Evolutionary conservation across 2,888 invertebrate genomes (phyloP).

Genomic region (Drosophila sordidula): DNA sequence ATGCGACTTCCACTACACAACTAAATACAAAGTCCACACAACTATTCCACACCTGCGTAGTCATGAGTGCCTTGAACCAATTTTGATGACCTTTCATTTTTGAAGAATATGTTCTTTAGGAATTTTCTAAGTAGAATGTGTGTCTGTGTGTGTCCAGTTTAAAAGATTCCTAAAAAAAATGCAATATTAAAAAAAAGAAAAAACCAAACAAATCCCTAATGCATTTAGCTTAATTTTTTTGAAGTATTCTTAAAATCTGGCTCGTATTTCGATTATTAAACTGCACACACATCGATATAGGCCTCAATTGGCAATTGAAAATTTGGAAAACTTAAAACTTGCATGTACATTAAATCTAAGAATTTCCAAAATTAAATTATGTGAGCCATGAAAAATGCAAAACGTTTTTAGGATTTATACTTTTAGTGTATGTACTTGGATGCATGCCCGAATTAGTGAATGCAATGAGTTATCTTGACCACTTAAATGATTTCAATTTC

Average conservation of each 20-base stretch:
- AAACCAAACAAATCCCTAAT: too few relatives aligned
- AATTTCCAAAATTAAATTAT: constrained; percentile 18
- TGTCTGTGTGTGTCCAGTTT: constrained; percentile 32
- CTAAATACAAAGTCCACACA: constrained; percentile 29
- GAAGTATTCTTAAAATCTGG: not conserved
- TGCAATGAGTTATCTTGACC: constrained; percentile 68
- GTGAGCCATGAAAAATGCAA: constrained; percentile 20
- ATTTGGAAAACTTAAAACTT: constrained; percentile 32
- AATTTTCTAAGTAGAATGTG: constrained; percentile 23
- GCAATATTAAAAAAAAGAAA: too few relatives aligned
- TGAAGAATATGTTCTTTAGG: constrained; percentile 23
- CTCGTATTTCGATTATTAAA: not conserved
- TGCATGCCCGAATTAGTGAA: constrained; percentile 75
- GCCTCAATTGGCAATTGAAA: constrained; percentile 32
- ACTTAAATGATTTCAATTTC: constrained; percentile 57
- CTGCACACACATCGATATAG: constrained; percentile 23
- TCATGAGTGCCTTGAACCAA: constrained; percentile 35
- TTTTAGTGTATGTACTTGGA: constrained; percentile 61
- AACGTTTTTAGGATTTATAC: constrained; percentile 52
- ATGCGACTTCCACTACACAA: constrained; percentile 22
- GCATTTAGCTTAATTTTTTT: not conserved
- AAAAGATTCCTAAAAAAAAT: not conserved
- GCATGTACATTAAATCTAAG: constrained; percentile 51
- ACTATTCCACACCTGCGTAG: constrained; percentile 30
- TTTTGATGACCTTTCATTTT: constrained; percentile 44